Base-by-base conservation (phyloP, 2,113 vertebrate genomes). In the Gallinago media region DNA sequence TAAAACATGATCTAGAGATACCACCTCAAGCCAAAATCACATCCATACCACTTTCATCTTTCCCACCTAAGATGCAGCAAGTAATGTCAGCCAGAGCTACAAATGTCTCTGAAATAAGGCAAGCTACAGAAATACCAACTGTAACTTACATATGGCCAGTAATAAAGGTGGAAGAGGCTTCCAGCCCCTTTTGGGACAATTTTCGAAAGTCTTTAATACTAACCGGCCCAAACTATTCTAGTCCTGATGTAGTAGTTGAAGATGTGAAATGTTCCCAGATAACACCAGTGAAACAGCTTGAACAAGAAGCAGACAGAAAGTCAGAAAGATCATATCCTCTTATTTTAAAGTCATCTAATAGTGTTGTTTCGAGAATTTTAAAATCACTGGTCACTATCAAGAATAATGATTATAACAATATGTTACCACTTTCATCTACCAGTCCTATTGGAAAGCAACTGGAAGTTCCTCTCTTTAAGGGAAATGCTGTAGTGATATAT, bases 121-220 rank as follows among this genome's bases (percentile, higher is more conserved):
- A 91, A 72, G 27, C 54, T 56, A 36, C 78, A 85, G 82, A 90
- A 93, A 76, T 21, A 42, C 85, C 71, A 76, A 65, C 56, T 79
- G 70, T 85, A 72, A 92, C n/a, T 88, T 95, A 88, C 25, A 1
- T 94, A 85, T 93, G 94, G 82, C 96, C 94, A 93, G 36, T 96
- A 80, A 68, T 88, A 85, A 93, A 76, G 40, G 23, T 3, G 13
- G 19, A 76, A 66, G 62, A 83, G 10, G 29, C 62, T 79, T 83
- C 74, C 44, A 92, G 47, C 29, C 49, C 34, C 14, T 40, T 95
- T 65, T 88, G 91, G 92, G 42, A 79, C 17, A n/a, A 31, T 79
- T 73, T 95, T 50, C 46, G 10, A 3, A 85, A 71, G 38, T 47
- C 44, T 63, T 55, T 71, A 52, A 47, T 52, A 40, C 12, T 56